Conservation (phyloP, 1,140 invertebrate genomes). For the Coboldia fuscipes region DNA sequence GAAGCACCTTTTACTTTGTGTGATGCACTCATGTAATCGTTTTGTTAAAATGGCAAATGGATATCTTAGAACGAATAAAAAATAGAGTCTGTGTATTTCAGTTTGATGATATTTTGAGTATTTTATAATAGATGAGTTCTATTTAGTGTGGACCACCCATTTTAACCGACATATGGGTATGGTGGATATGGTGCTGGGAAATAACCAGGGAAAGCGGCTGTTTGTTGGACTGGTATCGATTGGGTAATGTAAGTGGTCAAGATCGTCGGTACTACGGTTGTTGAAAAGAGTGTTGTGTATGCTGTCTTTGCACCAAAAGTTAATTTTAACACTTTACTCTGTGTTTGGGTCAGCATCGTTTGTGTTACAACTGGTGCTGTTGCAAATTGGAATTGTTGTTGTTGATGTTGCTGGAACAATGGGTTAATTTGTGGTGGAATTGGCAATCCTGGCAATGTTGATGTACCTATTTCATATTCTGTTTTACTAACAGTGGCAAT, state of each 20-base stretch:
- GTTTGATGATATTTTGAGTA: too few relatives aligned
- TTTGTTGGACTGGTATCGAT: conserved; percentile 48
- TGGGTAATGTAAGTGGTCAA: conserved; percentile 61
- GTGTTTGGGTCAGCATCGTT: conserved; percentile 55
- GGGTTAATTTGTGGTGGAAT: conserved; percentile 25
- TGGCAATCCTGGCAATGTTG: conserved; percentile 34
- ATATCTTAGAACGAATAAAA: too few relatives aligned
- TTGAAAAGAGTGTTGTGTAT: conserved; percentile 66
- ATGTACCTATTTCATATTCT: conserved; percentile 50
- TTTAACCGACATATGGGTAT: conserved; percentile 53
- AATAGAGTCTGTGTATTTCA: too few relatives aligned
- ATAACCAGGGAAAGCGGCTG: conserved; percentile 41
- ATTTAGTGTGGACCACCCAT: too few relatives aligned
- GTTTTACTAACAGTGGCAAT: conserved; percentile 53
- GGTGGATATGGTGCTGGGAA: conserved; percentile 53
- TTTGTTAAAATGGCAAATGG: too few relatives aligned
- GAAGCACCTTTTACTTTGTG: too few relatives aligned
- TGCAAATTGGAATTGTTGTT: conserved; percentile 52
- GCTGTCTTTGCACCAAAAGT: conserved; percentile 77
- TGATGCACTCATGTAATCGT: too few relatives aligned
- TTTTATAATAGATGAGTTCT: too few relatives aligned
- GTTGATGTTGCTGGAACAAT: conserved; percentile 24
- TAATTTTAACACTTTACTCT: conserved; percentile 61
- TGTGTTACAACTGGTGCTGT: conserved; percentile 62
- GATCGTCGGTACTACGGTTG: conserved; percentile 61